A percentile compares a stretch with the other conserved stretches of the same genome.
Evolutionary conservation across 23 tunicate genomes (phyloP).

Genomic region (Oikopleura vanhoeffeni): DNA sequence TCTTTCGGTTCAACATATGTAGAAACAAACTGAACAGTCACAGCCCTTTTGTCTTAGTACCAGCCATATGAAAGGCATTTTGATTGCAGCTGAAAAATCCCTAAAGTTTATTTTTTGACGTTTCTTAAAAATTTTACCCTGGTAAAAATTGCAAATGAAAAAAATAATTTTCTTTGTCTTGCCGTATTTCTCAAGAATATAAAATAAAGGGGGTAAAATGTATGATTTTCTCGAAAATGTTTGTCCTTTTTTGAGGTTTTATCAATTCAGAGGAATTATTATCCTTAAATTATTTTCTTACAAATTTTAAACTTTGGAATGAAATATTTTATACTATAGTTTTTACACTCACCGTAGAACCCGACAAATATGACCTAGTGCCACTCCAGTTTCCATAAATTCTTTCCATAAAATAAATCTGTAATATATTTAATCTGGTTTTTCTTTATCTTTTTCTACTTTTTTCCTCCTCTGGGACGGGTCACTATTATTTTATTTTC

Average conservation of each 20-base stretch:
- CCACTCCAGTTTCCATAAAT: conserved; percentile 60
- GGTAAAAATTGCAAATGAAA: too few species aligned
- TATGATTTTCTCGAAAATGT: background rate
- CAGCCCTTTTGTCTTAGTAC: conserved; percentile 81
- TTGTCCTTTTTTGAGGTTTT: too few species aligned
- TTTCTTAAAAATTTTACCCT: too few species aligned
- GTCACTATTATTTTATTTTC: conserved; percentile 22
- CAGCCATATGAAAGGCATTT: conserved; percentile 22
- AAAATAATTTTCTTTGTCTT: too few species aligned
- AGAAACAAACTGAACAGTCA: conserved; percentile 49
- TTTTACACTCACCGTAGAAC: background rate
- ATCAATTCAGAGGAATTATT: too few species aligned
- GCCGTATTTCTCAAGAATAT: too few species aligned
- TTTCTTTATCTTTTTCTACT: background rate
- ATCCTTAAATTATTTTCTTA: too few species aligned
- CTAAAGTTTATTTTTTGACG: background rate
- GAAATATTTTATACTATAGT: too few species aligned
- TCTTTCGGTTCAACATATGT: conserved; percentile 21
- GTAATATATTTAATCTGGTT: background rate
- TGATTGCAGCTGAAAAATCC: background rate
- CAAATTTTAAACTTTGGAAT: too few species aligned
- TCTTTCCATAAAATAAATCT: conserved; percentile 53
- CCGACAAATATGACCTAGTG: conserved; percentile 20
- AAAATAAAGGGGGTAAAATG: background rate
- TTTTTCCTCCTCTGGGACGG: conserved; percentile 28